phyloP scores from a whole-genome alignment of 2,797 vertebrate species.

The Eulemur mongoz region DNA sequence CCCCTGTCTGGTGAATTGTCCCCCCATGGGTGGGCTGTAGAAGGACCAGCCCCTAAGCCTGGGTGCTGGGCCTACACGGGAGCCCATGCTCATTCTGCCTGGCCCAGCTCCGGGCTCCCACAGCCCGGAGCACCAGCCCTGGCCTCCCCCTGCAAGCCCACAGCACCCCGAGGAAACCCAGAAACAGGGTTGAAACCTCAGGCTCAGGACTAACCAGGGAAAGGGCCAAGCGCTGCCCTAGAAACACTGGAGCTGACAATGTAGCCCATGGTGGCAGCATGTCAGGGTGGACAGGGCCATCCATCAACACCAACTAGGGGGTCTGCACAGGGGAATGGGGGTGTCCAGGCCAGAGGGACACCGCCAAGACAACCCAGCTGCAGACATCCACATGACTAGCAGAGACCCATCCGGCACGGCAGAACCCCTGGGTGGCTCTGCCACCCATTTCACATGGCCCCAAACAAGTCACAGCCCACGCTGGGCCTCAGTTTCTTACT shows the following conservation, averaged over 20 bases:
- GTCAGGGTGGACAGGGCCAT: accelerated
- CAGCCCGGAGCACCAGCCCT: neutral
- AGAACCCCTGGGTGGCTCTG: neutral
- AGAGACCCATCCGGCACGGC: neutral
- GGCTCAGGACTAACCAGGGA: accelerated
- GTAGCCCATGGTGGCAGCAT: neutral
- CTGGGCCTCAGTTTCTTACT: neutral
- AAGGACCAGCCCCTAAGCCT: neutral
- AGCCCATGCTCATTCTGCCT: neutral
- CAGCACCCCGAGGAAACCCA: accelerated
- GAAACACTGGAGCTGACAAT: neutral
- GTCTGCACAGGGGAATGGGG: neutral
- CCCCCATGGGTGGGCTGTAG: neutral
- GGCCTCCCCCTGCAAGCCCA: accelerated
- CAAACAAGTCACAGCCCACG: neutral
- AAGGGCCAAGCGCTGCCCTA: neutral
- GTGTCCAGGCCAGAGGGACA: neutral
- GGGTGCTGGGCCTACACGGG: too few relatives aligned
- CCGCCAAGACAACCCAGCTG: accelerated
- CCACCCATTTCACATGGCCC: neutral
- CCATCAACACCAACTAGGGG: neutral
- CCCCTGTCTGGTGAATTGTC: accelerated
- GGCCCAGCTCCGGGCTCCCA: neutral
- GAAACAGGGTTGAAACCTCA: neutral
- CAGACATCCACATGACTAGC: accelerated